These are phyloP conservation scores for Meliscaeva auricollis DNA, from an alignment of 2,888 invertebrate species.

Conservation along the genomic window DNA sequence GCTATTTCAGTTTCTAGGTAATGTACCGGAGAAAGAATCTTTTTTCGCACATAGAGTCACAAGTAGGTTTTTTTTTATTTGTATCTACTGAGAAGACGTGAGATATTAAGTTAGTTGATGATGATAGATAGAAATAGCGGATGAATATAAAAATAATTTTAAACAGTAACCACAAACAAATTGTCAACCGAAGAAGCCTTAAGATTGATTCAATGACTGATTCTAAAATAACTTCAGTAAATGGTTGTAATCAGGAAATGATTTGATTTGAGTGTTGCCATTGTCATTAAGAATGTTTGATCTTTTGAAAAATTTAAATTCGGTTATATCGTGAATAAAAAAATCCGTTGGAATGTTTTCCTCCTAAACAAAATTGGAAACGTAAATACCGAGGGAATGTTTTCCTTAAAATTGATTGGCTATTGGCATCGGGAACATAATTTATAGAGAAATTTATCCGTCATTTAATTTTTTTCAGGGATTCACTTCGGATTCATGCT, in stretches of 20 bases:
- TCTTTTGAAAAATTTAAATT: no score
- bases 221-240: constrained; percentile 43
- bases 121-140: constrained; percentile 40
- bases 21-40: constrained; percentile 41
- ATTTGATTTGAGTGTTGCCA: background rate
- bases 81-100: constrained; percentile 16
- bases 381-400: no score
- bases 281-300: background rate
- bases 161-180: constrained; percentile 45
- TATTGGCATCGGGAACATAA: no score
- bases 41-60: constrained; percentile 29
- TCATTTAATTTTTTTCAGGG: no score
- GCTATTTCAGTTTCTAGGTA: constrained; percentile 43
- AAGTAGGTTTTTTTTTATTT: background rate
- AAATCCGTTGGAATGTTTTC: no score
- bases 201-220: constrained; percentile 20
- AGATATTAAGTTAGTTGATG: constrained; percentile 18
- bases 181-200: constrained; percentile 43
- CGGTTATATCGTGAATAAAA: no score
- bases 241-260: background rate
- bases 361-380: no score
- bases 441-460: no score
- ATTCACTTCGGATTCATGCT: no score
- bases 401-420: no score
- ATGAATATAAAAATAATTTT: constrained; percentile 28